Conservation (phyloP, 2,888 invertebrate species). For the Epinotia ramella region DNA sequence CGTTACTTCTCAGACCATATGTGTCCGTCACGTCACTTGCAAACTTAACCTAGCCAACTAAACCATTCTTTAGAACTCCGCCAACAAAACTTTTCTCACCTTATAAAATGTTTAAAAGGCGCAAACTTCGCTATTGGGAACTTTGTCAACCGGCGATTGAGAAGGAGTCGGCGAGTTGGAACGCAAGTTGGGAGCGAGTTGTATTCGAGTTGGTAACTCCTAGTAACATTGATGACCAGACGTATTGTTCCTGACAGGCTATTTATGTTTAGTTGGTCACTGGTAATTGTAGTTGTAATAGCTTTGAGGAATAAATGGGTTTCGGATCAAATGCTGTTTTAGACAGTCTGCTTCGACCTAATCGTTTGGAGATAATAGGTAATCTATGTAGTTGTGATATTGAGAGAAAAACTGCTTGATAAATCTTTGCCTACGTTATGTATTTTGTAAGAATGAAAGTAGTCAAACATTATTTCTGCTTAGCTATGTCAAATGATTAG, state of each 20-base stretch:
- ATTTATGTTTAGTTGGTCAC: slow-evolving; percentile 28
- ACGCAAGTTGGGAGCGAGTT: too few relatives aligned
- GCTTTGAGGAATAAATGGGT: slow-evolving; percentile 29
- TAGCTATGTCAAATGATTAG: too few relatives aligned
- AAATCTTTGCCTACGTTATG: not conserved
- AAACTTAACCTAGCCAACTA: slow-evolving; percentile 6
- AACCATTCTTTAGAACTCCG: slow-evolving; percentile 31
- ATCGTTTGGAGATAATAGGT: slow-evolving; percentile 4
- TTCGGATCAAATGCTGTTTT: slow-evolving; percentile 16
- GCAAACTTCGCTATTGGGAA: slow-evolving; percentile 38
- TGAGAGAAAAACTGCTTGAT: not conserved
- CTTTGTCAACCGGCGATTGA: slow-evolving; percentile 40
- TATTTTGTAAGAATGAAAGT: too few relatives aligned
- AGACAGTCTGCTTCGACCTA: slow-evolving; percentile 2
- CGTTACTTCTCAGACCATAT: not conserved
- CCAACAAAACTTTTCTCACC: slow-evolving; percentile 31
- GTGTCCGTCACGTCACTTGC: not conserved
- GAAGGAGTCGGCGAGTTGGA: slow-evolving; percentile 1
- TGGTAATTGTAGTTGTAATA: slow-evolving; percentile 34
- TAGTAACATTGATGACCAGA: slow-evolving; percentile 26
- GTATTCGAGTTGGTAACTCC: slow-evolving; percentile 15
- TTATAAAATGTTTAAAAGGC: slow-evolving; percentile 40
- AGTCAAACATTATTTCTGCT: too few relatives aligned
- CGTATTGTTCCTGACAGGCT: slow-evolving; percentile 38
- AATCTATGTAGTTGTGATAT: not conserved